These are phyloP conservation scores for Nomada fucata DNA, from an alignment of 2,888 invertebrate species.

Conservation along the genomic window DNA sequence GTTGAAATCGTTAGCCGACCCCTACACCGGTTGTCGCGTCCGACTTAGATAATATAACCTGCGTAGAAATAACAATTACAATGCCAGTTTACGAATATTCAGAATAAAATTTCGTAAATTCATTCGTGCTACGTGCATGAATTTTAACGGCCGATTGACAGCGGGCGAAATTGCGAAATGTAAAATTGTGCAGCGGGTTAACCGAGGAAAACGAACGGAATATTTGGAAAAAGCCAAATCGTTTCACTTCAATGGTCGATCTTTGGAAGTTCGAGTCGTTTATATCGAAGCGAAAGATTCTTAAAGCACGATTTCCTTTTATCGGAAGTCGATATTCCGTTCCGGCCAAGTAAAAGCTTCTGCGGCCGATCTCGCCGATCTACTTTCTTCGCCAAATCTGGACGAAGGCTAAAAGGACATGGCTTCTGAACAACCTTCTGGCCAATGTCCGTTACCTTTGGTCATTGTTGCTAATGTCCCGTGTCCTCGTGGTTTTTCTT, in stretches of 20 bases:
- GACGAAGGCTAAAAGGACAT: slow-evolving; percentile 46
- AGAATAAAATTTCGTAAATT: too few relatives aligned
- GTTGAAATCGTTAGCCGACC: slow-evolving; percentile 72
- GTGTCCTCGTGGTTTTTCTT: slow-evolving; percentile 41
- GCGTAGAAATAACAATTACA: slow-evolving; percentile 3
- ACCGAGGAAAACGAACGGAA: slow-evolving; percentile 16
- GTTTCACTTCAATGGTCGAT: slow-evolving; percentile 50
- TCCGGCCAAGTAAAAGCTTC: slow-evolving; percentile 70
- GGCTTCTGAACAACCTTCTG: slow-evolving; percentile 40
- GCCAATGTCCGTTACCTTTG: slow-evolving; percentile 50
- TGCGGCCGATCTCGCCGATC: slow-evolving; percentile 57
- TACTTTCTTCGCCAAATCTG: slow-evolving; percentile 61
- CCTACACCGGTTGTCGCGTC: background rate
- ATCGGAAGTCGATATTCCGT: slow-evolving; percentile 79
- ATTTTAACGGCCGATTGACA: too few relatives aligned
- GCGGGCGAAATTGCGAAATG: background rate
- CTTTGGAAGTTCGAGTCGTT: slow-evolving; percentile 71
- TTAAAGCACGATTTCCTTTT: slow-evolving; percentile 77
- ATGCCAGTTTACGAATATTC: background rate
- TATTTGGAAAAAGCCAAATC: slow-evolving; percentile 38
- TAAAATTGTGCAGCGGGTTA: background rate
- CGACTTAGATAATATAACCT: background rate
- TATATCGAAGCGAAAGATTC: slow-evolving; percentile 72
- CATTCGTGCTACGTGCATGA: too few relatives aligned
- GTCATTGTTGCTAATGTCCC: slow-evolving; percentile 56